Evolutionary conservation across 2,888 invertebrate genomes (phyloP).

Genomic region (Pterobdella sp.): DNA sequence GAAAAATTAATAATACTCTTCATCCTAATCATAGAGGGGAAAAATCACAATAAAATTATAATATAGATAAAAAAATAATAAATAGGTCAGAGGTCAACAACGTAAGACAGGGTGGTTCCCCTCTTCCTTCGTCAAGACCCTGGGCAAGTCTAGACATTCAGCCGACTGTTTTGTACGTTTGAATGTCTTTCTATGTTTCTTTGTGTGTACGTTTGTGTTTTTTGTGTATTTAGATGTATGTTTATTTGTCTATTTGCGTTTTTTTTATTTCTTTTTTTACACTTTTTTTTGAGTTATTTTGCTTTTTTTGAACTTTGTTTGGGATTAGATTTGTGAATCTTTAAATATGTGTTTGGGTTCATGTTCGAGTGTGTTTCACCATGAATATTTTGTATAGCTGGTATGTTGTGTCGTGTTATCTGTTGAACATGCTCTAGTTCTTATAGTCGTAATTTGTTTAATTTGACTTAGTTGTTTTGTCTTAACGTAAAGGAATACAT

Average conservation of each 20-base stretch:
- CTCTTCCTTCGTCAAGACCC: constrained; percentile 80
- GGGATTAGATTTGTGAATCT: constrained; percentile 10
- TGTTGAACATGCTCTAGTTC: no score
- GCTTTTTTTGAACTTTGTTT: background rate
- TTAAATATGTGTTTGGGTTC: no score
- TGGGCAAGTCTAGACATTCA: constrained; percentile 31
- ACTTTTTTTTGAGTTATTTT: background rate
- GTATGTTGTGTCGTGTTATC: no score
- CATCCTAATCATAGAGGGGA: no score
- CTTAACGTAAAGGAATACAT: no score
- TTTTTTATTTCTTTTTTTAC: background rate
- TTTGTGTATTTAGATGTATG: background rate
- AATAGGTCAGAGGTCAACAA: constrained; percentile 60
- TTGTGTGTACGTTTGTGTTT: background rate
- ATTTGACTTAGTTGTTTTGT: no score
- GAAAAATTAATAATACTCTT: no score
- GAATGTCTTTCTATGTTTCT: background rate
- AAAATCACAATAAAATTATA: no score
- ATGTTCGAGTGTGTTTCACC: no score
- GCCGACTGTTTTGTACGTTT: constrained; percentile 25
- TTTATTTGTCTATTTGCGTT: background rate
- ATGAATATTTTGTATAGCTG: no score
- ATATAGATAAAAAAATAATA: background rate
- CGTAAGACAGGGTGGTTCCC: constrained; percentile 97
- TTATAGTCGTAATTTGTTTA: no score